phyloP scores from a whole-genome alignment of 2,888 invertebrate genomes.

The Tanypteryx hageni region DNA sequence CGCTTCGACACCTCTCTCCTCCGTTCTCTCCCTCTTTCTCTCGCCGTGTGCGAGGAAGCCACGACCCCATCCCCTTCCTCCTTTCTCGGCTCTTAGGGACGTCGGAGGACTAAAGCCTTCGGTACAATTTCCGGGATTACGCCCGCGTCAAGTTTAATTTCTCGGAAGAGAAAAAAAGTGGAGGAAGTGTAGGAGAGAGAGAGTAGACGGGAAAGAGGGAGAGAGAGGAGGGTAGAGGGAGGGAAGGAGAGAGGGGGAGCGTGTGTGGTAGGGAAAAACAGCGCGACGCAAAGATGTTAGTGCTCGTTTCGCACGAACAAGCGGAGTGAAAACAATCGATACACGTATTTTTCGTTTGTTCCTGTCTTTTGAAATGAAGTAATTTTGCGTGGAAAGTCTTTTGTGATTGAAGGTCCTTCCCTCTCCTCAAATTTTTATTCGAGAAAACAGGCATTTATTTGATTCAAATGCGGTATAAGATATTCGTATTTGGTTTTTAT shows the following conservation, averaged over 20 bases:
- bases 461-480: too few species aligned
- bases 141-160: constrained; percentile 68
- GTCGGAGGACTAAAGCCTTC: constrained; percentile 56
- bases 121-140: constrained; percentile 66
- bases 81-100: background rate
- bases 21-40: background rate
- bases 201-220: background rate
- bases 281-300: background rate
- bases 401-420: too few species aligned
- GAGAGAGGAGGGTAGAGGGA: background rate
- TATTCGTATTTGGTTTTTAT: too few species aligned
- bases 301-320: background rate
- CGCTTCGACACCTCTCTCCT: background rate
- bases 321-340: background rate
- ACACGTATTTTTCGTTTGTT: background rate
- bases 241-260: background rate
- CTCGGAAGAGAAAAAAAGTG: constrained; percentile 65
- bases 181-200: background rate
- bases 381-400: too few species aligned
- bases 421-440: too few species aligned
- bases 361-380: too few species aligned
- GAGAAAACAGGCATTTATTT: too few species aligned
- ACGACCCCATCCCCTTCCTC: background rate
- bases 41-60: background rate
- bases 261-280: background rate